These are phyloP conservation scores for Bombyx mandarina DNA, from an alignment of 1,140 invertebrate species.

Conservation along the genomic window DNA sequence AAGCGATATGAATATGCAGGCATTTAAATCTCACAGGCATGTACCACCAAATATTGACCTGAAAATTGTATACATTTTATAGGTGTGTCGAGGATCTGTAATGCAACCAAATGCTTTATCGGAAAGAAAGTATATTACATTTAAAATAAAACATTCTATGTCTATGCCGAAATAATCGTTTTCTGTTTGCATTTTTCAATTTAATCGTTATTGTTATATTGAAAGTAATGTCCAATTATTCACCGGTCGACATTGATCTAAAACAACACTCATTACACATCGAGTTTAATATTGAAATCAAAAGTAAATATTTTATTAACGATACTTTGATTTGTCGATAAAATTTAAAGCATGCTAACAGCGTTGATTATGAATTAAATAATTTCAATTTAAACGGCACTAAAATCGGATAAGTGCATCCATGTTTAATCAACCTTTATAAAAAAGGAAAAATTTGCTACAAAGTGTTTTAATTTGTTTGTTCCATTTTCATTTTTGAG, in stretches of 20 bases:
- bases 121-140: no score
- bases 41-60: no score
- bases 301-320: conserved; percentile 4
- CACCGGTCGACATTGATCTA: conserved; percentile 5
- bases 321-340: background rate
- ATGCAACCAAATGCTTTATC: background rate
- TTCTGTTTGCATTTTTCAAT: background rate
- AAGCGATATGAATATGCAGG: no score
- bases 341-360: conserved; percentile 1
- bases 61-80: background rate
- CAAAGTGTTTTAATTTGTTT: no score
- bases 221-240: background rate
- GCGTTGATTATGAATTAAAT: background rate
- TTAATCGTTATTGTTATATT: background rate
- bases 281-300: conserved; percentile 1
- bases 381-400: no score
- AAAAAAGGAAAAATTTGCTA: no score
- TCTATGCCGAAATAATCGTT: no score
- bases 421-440: no score
- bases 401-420: no score
- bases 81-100: background rate
- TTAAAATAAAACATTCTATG: no score
- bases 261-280: conserved; percentile 2
- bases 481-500: no score
- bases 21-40: no score